phyloP scores from a whole-genome alignment of 2,113 vertebrate species.

The Mugil cephalus region DNA sequence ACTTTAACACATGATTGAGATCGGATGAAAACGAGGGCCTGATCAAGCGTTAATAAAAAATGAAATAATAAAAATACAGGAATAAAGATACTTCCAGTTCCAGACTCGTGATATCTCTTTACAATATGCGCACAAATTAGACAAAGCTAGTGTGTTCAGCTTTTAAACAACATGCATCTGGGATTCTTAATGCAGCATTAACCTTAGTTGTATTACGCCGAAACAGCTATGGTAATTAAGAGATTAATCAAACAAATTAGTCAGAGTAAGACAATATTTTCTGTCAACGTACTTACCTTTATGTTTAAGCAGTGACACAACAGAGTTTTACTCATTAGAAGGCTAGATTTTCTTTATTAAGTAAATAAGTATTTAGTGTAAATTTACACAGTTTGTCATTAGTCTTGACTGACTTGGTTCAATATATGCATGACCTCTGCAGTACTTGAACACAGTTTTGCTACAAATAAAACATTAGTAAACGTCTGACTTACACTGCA shows the following conservation, averaged over 20 bases:
- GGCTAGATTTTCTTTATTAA: neutral
- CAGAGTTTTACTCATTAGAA: neutral
- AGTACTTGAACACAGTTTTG: neutral
- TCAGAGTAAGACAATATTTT: conserved; percentile 20
- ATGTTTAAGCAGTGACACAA: neutral
- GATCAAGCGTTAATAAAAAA: too few species aligned
- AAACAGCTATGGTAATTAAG: conserved; percentile 23
- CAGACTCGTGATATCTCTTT: conserved; percentile 8
- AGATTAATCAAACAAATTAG: conserved; percentile 26
- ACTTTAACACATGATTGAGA: too few species aligned
- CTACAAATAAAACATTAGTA: neutral
- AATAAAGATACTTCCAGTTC: too few species aligned
- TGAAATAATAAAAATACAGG: too few species aligned
- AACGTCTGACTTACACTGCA: conserved; percentile 90
- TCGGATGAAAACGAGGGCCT: too few species aligned
- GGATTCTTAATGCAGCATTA: conserved; percentile 4
- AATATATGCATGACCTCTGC: neutral
- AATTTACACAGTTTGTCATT: neutral
- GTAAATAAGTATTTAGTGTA: neutral
- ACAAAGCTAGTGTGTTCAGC: neutral
- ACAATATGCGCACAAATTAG: neutral
- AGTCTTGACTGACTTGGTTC: neutral
- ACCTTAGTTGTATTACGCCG: neutral
- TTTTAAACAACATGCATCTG: neutral
- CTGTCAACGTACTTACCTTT: conserved; percentile 22